Conservation (phyloP, 2,113 vertebrate species). For the Cepphus grylle region DNA sequence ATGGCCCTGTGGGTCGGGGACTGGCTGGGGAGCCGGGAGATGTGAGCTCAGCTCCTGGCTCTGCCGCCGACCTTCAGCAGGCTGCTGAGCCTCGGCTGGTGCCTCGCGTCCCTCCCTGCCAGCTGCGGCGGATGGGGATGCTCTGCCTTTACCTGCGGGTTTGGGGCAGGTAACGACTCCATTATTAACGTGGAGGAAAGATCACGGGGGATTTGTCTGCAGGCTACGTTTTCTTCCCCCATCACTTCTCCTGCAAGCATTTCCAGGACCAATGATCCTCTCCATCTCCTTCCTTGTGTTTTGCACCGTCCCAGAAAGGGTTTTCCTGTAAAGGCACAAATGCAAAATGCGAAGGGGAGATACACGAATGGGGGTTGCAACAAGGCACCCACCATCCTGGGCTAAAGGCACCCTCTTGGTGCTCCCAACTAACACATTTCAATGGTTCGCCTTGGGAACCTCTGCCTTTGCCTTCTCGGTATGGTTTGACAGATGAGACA, state of each 20-base stretch:
- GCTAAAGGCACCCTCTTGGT: neutral
- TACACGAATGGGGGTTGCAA: fast-evolving
- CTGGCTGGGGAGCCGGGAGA: constrained; percentile 53
- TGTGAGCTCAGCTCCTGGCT: constrained; percentile 66
- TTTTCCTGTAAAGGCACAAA: neutral
- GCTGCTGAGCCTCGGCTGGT: neutral
- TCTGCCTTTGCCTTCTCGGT: neutral
- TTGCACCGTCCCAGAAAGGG: neutral
- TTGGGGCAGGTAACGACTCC: fast-evolving
- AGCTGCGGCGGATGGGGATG: neutral
- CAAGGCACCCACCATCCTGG: no score
- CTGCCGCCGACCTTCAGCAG: neutral
- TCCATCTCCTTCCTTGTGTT: fast-evolving
- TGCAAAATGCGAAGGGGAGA: neutral
- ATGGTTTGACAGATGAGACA: neutral
- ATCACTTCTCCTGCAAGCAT: fast-evolving
- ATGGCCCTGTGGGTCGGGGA: constrained; percentile 55
- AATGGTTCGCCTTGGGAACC: fast-evolving
- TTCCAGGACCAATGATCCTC: neutral
- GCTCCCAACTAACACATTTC: neutral
- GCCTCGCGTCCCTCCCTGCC: neutral
- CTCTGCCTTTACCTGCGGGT: neutral
- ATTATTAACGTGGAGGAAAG: fast-evolving
- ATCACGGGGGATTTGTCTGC: neutral
- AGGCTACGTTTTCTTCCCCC: neutral